Percentiles rank a stretch among this genome's conserved stretches.
Evolutionary conservation across 2,888 invertebrate genomes (phyloP).

Genomic region (Drosophila dives): DNA sequence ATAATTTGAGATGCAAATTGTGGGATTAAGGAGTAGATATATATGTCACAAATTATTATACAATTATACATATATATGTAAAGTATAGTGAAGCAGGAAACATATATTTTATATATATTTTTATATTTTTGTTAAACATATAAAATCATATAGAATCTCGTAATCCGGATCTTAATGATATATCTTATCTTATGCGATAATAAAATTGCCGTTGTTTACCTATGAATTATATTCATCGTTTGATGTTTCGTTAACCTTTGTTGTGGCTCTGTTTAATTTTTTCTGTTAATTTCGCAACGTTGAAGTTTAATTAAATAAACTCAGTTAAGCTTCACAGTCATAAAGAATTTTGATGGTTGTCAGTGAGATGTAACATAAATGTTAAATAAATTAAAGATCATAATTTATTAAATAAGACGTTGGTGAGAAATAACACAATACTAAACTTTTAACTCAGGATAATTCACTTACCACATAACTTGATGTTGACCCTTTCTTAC

Average conservation of each 20-base stretch:
- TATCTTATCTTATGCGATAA: not conserved
- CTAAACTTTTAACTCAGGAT: not conserved
- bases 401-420: not conserved
- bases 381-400: not conserved
- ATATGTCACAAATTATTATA: too few relatives aligned
- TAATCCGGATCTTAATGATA: not conserved
- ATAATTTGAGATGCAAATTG: not conserved
- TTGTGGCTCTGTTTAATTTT: not conserved
- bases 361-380: constrained; percentile 21
- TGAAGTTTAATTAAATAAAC: constrained; percentile 40
- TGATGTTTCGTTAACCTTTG: not conserved
- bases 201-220: not conserved
- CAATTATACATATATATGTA: not conserved
- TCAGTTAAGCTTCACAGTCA: constrained; percentile 47
- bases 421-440: not conserved
- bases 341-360: constrained; percentile 30
- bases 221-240: not conserved
- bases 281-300: constrained; percentile 14
- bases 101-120: not conserved
- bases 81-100: not conserved
- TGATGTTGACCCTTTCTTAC: not conserved
- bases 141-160: not conserved
- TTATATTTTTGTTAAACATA: not conserved
- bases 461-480: not conserved
- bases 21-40: not conserved